phyloP scores from a whole-genome alignment of 2,888 invertebrate genomes.

The Salticus scenicus region DNA sequence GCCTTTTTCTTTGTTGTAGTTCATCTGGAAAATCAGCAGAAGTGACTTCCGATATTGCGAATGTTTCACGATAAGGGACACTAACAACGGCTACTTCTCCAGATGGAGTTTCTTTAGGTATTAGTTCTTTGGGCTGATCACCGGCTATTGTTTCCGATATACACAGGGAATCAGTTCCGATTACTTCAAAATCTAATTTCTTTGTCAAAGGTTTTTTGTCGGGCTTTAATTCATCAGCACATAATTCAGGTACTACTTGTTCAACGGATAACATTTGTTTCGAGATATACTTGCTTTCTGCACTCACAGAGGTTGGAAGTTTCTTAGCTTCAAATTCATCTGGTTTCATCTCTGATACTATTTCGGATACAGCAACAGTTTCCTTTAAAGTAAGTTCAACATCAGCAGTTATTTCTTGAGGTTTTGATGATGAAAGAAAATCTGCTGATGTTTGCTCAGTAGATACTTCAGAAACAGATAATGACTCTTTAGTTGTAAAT shows the following conservation, averaged over 20 bases:
- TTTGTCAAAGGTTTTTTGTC: slow-evolving; percentile 45
- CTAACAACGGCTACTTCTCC: slow-evolving; percentile 77
- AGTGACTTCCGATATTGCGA: slow-evolving; percentile 76
- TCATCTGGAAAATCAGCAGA: slow-evolving; percentile 75
- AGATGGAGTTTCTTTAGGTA: slow-evolving; percentile 76
- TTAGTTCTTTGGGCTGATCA: slow-evolving; percentile 73
- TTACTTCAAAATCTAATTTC: slow-evolving; percentile 52
- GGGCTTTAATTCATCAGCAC: slow-evolving; percentile 51
- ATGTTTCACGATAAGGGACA: slow-evolving; percentile 74
- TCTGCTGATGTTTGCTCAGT: slow-evolving; percentile 59
- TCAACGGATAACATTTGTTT: slow-evolving; percentile 76
- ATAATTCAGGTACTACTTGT: slow-evolving; percentile 58
- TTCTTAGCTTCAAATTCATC: slow-evolving; percentile 61
- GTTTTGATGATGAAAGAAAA: slow-evolving; percentile 49
- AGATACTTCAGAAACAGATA: slow-evolving; percentile 71
- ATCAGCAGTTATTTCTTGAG: slow-evolving; percentile 51
- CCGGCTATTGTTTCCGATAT: slow-evolving; percentile 74
- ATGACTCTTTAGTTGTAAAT: slow-evolving; percentile 64
- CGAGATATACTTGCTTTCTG: slow-evolving; percentile 78
- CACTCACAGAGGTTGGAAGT: slow-evolving; percentile 76
- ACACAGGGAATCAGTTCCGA: slow-evolving; percentile 57
- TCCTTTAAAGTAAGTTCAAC: slow-evolving; percentile 60
- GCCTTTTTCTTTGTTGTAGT: slow-evolving; percentile 71
- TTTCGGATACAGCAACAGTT: slow-evolving; percentile 70
- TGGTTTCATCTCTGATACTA: slow-evolving; percentile 65